Base-by-base conservation (phyloP, 2,113 vertebrate species). In the Istiophorus platypterus region DNA sequence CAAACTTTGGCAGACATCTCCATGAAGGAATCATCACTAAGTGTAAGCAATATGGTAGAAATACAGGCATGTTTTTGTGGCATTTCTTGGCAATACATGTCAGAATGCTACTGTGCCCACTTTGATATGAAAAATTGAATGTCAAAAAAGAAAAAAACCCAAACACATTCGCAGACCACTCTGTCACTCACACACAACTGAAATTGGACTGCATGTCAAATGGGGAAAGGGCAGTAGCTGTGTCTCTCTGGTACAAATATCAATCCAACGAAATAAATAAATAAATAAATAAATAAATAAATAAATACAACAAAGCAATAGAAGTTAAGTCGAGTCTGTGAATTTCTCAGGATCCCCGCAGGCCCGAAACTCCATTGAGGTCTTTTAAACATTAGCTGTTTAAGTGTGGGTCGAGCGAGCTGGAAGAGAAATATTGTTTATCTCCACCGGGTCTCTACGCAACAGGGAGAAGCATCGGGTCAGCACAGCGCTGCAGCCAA, bases 321-420 rank as follows among this genome's bases (percentile, higher is more conserved):
- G 80, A 86, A 86, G 77, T 88, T 75, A 67, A 74, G 71, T 85
- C 64, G 47, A 67, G 37, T 69, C 67, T 78, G 68, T 65, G 70
- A 88, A 81, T 82, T 84, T 72, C 82, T 80, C 52, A 2, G 49
- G 51, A 82, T 82, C 76, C 72, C 83, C 39, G n/a, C 78, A 69
- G 84, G 80, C 82, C 73, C 81, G 29, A 79, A 64, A 74, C 72
- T 88, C 81, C 84, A 66, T 76, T 29, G 78, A 86, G 80, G 90
- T 91, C 87, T 88, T 91, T 92, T 91, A 87, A 88, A 91, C 89
- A 92, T 91, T 88, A 88, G 88, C 89, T 90, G 72, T 90, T 92
- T 87, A 70, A 83, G 86, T 80, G 81, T 62, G 76, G 80, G 81
- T 90, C 85, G 91, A 91, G 78, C 82, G 85, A 89, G 88, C 85